Base-by-base conservation (phyloP, 2,888 invertebrate species). In the Torymus aiolomorphi region DNA sequence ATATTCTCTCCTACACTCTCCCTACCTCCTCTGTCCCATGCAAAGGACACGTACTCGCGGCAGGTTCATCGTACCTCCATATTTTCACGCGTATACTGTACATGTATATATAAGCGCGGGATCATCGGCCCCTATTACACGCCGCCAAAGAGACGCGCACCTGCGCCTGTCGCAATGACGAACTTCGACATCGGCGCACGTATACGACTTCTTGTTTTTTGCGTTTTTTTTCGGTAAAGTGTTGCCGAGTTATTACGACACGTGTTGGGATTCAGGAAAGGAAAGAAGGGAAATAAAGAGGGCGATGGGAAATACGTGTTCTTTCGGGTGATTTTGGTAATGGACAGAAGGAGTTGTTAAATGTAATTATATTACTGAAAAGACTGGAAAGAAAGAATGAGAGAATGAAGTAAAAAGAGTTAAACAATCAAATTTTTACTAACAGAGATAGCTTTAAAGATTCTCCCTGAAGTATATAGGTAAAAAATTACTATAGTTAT, bases 41-140 rank as follows among this genome's bases (percentile, higher is more conserved):
- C 16, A 56, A 73, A 69, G 62, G 67, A 67, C 67, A 63, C 31
- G 65, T 54, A 16, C 52, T 20, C 65, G 10, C 18, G 62, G 18
- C 24, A 59, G 69, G 78, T 78, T 78, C 73, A 69, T 78, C 56
- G 78, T 12, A 73, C 78, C 62, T 73, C 16, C 12, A 56, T 57
- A 67, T 14, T 73, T 78, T 73, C 67, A 61, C 16, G 54, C 62
- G 62, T 18, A 8, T 18, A 42, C 8, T 42, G 8, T 59, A 24
- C 20, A 2, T 24, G 51, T 5, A 24, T 65, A 54, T 57, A 8
- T 12, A 31, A 13, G 42, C 14, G 49, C 18, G 66, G 57, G 69
- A 72, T 59, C 73, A 73, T 74, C 69, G 69, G 42, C 73, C 69
- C 67, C 73, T 63, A 73, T 63, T 65, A 51, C 12, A 20, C 52